These are phyloP conservation scores for Tachuris rubrigastra DNA, from an alignment of 2,113 vertebrate genomes.

Conservation along the genomic window DNA sequence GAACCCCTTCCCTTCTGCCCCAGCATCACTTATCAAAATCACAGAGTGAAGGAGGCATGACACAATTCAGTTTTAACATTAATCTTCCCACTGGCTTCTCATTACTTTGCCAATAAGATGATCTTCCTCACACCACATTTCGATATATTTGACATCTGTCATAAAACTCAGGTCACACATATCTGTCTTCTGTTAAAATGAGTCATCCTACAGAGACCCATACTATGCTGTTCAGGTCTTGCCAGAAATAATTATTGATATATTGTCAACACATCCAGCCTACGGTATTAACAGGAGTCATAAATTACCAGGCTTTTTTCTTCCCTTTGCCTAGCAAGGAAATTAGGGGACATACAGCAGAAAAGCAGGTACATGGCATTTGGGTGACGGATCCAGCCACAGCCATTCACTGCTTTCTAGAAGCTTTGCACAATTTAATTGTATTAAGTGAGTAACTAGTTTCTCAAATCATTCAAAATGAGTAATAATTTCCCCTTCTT, in stretches of 20 bases:
- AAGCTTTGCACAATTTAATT: background rate
- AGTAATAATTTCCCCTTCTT: background rate
- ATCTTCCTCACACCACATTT: slow-evolving; percentile 74
- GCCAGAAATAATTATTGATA: slow-evolving; percentile 79
- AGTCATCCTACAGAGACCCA: slow-evolving; percentile 65
- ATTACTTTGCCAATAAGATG: slow-evolving; percentile 77
- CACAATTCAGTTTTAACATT: slow-evolving; percentile 59
- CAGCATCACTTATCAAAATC: slow-evolving; percentile 20
- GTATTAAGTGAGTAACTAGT: background rate
- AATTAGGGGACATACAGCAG: background rate
- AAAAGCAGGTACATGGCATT: background rate
- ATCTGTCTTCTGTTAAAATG: slow-evolving; percentile 77
- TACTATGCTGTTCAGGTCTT: slow-evolving; percentile 28
- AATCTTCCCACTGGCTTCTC: slow-evolving; percentile 72
- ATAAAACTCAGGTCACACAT: slow-evolving; percentile 71
- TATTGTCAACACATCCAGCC: slow-evolving; percentile 71
- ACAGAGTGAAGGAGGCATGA: background rate
- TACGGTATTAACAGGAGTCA: slow-evolving; percentile 66
- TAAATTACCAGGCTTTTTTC: slow-evolving; percentile 66
- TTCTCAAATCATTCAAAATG: background rate
- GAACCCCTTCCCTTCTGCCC: slow-evolving; percentile 9
- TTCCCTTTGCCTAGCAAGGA: background rate
- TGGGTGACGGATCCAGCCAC: background rate
- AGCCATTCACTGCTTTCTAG: background rate
- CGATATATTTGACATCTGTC: slow-evolving; percentile 77